Conservation (phyloP, 2,888 invertebrate genomes). For the Asteroscopus sphinx region DNA sequence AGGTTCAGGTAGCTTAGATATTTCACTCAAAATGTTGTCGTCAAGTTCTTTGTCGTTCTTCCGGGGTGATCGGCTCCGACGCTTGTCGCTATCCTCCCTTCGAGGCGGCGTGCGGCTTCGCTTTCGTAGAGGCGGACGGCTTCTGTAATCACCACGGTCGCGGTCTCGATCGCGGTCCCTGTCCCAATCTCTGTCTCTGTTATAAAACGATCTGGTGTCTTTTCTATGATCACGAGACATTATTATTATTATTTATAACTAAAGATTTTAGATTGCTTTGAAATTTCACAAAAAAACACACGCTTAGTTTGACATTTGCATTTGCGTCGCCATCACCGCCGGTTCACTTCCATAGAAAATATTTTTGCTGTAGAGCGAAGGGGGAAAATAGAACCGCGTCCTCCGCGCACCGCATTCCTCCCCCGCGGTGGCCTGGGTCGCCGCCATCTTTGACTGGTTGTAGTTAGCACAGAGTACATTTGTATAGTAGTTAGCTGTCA, state of each 20-base stretch:
- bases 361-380: too few species aligned
- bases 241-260: slow-evolving; percentile 8
- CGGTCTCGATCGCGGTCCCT: slow-evolving; percentile 65
- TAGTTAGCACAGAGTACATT: too few species aligned
- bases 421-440: too few species aligned
- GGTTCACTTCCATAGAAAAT: too few species aligned
- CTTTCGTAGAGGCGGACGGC: slow-evolving; percentile 61
- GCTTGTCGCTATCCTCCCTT: slow-evolving; percentile 64
- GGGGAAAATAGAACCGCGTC: too few species aligned
- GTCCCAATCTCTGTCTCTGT: slow-evolving; percentile 66
- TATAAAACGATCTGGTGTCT: slow-evolving; percentile 56
- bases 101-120: slow-evolving; percentile 73
- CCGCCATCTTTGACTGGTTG: too few species aligned
- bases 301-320: slow-evolving; percentile 44
- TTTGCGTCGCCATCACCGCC: too few species aligned
- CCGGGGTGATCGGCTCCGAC: slow-evolving; percentile 73
- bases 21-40: slow-evolving; percentile 83
- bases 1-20: slow-evolving; percentile 82
- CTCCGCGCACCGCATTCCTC: too few species aligned
- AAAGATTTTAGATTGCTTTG: slow-evolving; percentile 7
- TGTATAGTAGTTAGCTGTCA: too few species aligned
- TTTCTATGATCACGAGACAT: slow-evolving; percentile 75
- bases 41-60: slow-evolving; percentile 81
- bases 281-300: slow-evolving; percentile 31
- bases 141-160: slow-evolving; percentile 58